Evolutionary conservation across 2,888 invertebrate genomes (phyloP).

Genomic region (Lepidochitona cinerea): DNA sequence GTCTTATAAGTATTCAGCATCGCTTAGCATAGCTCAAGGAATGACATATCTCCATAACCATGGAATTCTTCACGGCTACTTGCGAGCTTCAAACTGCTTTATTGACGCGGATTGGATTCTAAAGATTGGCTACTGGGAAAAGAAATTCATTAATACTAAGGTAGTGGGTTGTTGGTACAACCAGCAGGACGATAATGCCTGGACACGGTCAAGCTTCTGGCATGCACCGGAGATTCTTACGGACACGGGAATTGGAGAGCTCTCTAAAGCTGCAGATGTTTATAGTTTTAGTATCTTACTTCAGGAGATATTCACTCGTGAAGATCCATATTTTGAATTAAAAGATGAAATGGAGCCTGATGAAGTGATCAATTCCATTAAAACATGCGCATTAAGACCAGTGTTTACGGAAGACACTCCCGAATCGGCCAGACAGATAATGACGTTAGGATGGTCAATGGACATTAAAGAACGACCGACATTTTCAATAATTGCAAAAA

Average conservation of each 20-base stretch:
- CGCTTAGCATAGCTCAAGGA: constrained; percentile 50
- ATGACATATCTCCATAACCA: constrained; percentile 60
- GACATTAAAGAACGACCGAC: constrained; percentile 44
- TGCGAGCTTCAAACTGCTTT: constrained; percentile 51
- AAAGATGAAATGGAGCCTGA: constrained; percentile 33
- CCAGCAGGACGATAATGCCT: constrained; percentile 21
- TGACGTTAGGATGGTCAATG: constrained; percentile 56
- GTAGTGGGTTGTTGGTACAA: neutral
- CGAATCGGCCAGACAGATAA: constrained; percentile 35
- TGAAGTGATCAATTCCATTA: constrained; percentile 49
- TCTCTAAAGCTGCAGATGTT: constrained; percentile 44
- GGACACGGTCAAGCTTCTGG: constrained; percentile 44
- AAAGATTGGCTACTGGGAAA: constrained; percentile 62
- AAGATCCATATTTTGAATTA: constrained; percentile 55
- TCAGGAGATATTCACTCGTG: constrained; percentile 58
- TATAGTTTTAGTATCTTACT: constrained; percentile 62
- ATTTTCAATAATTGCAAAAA: constrained; percentile 48
- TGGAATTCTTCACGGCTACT: constrained; percentile 58
- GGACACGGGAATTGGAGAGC: constrained; percentile 33
- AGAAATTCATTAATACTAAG: constrained; percentile 28
- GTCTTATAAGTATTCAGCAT: constrained; percentile 55
- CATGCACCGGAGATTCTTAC: constrained; percentile 57
- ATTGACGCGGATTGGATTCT: constrained; percentile 64
- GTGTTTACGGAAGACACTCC: constrained; percentile 41
- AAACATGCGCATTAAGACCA: constrained; percentile 49